Base-by-base conservation (phyloP, 2,888 invertebrate genomes). In the Lycaena phlaeas region DNA sequence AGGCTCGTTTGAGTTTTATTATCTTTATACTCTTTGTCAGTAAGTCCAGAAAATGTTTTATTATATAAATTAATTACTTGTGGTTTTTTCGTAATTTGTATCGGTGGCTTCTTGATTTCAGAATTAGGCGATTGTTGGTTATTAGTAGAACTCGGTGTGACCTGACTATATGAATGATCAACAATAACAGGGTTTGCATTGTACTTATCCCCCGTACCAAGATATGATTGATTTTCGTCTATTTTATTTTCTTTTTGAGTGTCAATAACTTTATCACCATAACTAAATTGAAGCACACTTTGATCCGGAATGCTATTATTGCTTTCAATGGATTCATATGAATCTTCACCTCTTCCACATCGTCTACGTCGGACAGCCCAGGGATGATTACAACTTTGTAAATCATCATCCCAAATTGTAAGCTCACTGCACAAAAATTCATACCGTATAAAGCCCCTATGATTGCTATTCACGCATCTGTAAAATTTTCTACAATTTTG, bases 401-500 rank as follows among this genome's bases (percentile, higher is more conserved):
- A 66, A 15, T 85, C 79, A 43, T 90, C 87, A 70, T 94, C 93
- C 93, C 93, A 94, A 36, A 92, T 89, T 2, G 94, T 94, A 36
- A 90, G 89, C 37, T 89, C 87, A 14, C 89, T 90, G 59, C 94
- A 94, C 10, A 85, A 78, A 67, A 93, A 94, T 49, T 92, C 90
- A 57, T 90, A 91, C 68, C 87, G 89, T 37, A 82, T 87, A 56
- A 85, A 92, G 4, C 87, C 86, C 44, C 88, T 88, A 31, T 85
- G 72, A 15, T 87, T 88, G 58, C 87, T 87, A 31, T 79, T 78
- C 7, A 93, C 92, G 67, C 94, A 94, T 55, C 93, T 87, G 62
- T 92, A 92, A 76, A 94, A 94, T 63, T 91, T 92, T 25, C 85
- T 87, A 59, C 94, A 94, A 59, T 93, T 87, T 44, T 86, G 78